Percentiles rank a stretch among this genome's conserved stretches.
Conservation (phyloP, 1,140 invertebrate genomes). For the Batillaria attramentaria region DNA sequence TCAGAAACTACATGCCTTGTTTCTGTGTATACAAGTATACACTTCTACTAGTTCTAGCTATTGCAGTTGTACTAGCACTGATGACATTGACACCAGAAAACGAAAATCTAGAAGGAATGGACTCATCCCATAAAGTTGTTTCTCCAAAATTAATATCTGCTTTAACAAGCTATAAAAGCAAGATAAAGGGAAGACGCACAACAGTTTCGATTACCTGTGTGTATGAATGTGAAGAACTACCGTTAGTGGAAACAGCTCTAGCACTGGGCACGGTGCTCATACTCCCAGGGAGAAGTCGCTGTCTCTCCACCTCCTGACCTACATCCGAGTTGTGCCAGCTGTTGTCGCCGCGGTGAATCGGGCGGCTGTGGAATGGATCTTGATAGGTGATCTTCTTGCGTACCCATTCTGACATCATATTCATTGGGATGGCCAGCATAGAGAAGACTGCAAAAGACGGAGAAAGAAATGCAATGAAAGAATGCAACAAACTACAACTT, state of each 20-base stretch:
- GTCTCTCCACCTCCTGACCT: background rate
- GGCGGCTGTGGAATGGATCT: constrained; percentile 11
- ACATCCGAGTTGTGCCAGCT: background rate
- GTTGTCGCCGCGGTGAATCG: constrained; percentile 6
- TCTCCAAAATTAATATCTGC: no score
- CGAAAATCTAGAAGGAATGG: no score
- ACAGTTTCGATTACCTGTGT: no score
- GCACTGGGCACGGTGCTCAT: background rate
- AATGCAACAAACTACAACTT: background rate
- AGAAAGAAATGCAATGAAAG: background rate
- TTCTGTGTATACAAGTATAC: no score
- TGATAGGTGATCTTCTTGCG: constrained; percentile 19
- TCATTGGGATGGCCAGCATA: constrained; percentile 22
- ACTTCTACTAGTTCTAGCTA: no score
- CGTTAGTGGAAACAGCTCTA: background rate
- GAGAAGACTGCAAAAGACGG: constrained; percentile 23
- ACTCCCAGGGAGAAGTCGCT: no score
- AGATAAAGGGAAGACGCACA: no score
- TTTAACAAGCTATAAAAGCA: no score
- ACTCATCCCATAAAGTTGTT: no score
- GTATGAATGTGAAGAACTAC: background rate
- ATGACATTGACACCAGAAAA: no score
- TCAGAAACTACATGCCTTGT: no score
- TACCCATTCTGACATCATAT: constrained; percentile 33
- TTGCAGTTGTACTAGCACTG: no score